A percentile compares a stretch with the other conserved stretches of the same genome.
Conservation (phyloP, 2,113 vertebrate species). For the Sminthopsis crassicaudata region DNA sequence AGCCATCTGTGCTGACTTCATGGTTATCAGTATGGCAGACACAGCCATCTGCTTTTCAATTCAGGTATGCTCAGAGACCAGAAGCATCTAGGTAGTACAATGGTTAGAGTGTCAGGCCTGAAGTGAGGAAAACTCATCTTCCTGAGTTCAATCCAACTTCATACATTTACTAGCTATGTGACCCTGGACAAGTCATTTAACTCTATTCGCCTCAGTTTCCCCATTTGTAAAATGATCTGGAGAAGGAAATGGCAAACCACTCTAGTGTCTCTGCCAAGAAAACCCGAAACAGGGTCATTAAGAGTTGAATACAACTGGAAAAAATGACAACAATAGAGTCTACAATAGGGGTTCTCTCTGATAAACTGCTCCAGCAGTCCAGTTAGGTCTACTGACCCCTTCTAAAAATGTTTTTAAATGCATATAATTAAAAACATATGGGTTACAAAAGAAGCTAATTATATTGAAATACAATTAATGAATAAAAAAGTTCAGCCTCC, state of each 20-base stretch:
- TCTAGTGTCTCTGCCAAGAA: no score
- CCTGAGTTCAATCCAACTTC: not conserved
- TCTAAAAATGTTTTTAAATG: not conserved
- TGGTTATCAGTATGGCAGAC: not conserved
- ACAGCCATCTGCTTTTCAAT: not conserved
- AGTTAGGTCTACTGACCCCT: not conserved
- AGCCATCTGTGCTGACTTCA: not conserved
- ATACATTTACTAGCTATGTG: not conserved
- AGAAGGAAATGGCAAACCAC: no score
- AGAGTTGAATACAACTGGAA: not conserved
- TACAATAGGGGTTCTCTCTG: not conserved
- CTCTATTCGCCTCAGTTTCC: not conserved
- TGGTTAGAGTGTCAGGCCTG: not conserved
- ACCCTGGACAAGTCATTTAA: not conserved
- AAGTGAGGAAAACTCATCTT: not conserved
- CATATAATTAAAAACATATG: not conserved
- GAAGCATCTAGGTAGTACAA: not conserved
- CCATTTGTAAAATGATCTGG: not conserved
- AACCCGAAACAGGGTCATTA: no score
- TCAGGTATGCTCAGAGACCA: not conserved
- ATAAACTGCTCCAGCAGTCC: not conserved
- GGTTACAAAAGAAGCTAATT: not conserved
- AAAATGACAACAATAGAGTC: not conserved
- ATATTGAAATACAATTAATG: not conserved
- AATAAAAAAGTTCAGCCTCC: not conserved